phyloP scores from a whole-genome alignment of 2,113 vertebrate species.

The Sphyrna mokarran region DNA sequence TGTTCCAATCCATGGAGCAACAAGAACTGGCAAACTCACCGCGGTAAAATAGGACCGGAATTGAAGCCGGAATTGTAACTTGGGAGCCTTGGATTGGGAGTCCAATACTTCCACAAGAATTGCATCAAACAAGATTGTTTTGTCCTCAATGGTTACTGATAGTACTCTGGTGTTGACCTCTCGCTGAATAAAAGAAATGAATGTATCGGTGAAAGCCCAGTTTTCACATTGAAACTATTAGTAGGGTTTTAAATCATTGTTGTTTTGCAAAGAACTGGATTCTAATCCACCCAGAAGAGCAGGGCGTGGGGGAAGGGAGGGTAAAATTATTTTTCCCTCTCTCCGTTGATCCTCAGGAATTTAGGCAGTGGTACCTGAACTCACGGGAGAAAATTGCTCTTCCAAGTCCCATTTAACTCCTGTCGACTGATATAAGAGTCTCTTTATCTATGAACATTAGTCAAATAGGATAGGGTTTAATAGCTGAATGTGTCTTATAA shows the following conservation, averaged over 20 bases:
- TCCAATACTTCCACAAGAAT: not conserved
- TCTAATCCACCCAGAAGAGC: not conserved
- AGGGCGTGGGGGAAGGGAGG: too few relatives aligned
- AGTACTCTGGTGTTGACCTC: not conserved
- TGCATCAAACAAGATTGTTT: not conserved
- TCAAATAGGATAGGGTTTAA: not conserved
- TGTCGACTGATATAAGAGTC: not conserved
- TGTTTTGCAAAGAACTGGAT: not conserved
- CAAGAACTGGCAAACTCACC: not conserved
- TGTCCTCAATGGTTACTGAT: not conserved
- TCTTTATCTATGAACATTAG: constrained; percentile 5
- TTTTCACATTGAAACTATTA: not conserved
- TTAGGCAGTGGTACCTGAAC: not conserved
- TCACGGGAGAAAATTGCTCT: not conserved
- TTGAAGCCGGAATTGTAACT: not conserved
- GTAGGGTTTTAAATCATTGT: not conserved
- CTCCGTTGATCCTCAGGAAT: not conserved
- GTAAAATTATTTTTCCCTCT: not conserved
- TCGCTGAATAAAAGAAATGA: not conserved
- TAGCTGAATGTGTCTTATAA: not conserved
- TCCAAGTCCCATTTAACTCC: not conserved
- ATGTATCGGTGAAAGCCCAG: not conserved
- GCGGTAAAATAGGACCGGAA: not conserved
- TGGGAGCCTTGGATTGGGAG: not conserved
- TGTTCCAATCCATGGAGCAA: not conserved